Evolutionary conservation across 2,888 invertebrate species (phyloP).

Genomic region (Poecilobothrus nobilitatus): DNA sequence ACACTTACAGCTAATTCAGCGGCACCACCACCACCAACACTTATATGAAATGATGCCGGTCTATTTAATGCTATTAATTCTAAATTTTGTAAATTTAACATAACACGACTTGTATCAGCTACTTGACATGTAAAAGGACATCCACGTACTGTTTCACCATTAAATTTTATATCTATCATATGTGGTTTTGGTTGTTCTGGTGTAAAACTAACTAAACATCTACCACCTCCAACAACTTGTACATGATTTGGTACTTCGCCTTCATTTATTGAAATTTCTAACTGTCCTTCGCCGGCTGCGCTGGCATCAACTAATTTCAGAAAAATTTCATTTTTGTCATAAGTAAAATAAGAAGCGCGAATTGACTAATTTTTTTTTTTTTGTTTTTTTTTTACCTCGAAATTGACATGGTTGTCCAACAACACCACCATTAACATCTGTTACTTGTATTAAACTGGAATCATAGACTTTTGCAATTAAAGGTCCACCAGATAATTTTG

Average conservation of each 20-base stretch:
- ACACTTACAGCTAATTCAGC: conserved; percentile 86
- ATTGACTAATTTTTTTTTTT: neutral
- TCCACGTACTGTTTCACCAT: conserved; percentile 84
- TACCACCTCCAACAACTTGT: conserved; percentile 88
- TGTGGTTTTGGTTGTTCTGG: conserved; percentile 87
- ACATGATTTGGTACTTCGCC: conserved; percentile 99
- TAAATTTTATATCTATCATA: conserved; percentile 91
- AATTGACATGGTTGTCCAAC: conserved; percentile 96
- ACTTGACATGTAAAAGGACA: conserved; percentile 85
- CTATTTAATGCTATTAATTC: conserved; percentile 81
- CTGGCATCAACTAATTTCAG: conserved; percentile 79
- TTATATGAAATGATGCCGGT: conserved; percentile 69
- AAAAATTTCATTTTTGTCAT: conserved; percentile 31
- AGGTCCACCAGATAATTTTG: conserved; percentile 82
- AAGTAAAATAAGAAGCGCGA: neutral
- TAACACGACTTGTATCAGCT: conserved; percentile 68
- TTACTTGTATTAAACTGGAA: conserved; percentile 85
- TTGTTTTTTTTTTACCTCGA: conserved; percentile 44
- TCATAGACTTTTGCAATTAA: conserved; percentile 92
- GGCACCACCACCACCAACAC: conserved; percentile 58
- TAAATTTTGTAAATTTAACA: conserved; percentile 61
- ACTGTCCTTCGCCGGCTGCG: conserved; percentile 96
- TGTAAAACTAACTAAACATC: conserved; percentile 88
- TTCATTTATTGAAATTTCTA: conserved; percentile 98
- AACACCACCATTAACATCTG: conserved; percentile 86